Percentiles rank a stretch among this genome's conserved stretches.
Evolutionary conservation across 2,797 vertebrate genomes (phyloP).

Genomic region (Poecilia wingei): DNA sequence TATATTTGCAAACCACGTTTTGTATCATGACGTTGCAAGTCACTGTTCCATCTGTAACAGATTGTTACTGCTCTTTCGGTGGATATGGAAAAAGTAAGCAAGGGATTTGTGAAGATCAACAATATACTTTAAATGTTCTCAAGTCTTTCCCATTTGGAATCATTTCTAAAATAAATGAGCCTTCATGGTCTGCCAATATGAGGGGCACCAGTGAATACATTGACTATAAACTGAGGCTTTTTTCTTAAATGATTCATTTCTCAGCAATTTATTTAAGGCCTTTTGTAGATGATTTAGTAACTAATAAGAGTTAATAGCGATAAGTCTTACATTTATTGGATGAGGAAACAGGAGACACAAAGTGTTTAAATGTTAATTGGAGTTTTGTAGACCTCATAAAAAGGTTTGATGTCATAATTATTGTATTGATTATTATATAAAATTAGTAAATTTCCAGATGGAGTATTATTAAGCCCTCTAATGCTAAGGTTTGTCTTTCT

Average conservation of each 20-base stretch:
- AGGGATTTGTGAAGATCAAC: not conserved
- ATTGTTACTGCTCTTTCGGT: not conserved
- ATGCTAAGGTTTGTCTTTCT: not conserved
- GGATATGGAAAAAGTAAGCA: not conserved
- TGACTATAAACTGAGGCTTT: not conserved
- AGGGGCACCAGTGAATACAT: not conserved
- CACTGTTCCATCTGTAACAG: not conserved
- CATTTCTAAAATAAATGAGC: not conserved
- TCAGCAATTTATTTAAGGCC: not conserved
- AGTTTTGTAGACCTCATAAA: not conserved
- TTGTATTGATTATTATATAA: not conserved
- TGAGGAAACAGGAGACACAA: not conserved
- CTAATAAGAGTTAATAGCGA: not conserved
- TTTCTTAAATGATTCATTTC: not conserved
- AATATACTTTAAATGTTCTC: not conserved
- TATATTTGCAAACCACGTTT: not conserved
- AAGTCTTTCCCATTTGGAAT: not conserved
- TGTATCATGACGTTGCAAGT: not conserved
- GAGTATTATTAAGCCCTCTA: not conserved
- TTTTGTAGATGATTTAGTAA: not conserved
- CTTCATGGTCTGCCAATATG: not conserved
- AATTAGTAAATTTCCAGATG: not conserved
- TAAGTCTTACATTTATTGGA: not conserved
- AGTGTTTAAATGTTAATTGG: not conserved
- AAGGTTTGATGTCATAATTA: not conserved